phyloP scores from a whole-genome alignment of 2,113 vertebrate genomes.

The Ciconia boyciana region DNA sequence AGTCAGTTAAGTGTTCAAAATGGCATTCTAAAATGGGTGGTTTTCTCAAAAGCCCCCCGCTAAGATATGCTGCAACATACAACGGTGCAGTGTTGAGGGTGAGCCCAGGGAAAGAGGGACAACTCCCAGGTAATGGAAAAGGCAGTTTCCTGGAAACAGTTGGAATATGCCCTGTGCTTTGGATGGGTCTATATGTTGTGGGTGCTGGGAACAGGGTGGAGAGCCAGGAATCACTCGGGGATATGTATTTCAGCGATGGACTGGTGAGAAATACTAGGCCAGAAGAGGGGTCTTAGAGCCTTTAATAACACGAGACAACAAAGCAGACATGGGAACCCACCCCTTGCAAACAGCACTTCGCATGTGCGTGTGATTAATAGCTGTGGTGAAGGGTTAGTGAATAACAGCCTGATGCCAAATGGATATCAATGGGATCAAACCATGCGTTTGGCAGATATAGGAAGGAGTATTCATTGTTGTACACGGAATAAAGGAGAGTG shows the following conservation, averaged over 20 bases:
- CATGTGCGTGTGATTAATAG: conserved; percentile 18
- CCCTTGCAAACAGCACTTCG: neutral
- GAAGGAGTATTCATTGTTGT: conserved; percentile 31
- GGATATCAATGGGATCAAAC: conserved; percentile 43
- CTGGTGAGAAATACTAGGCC: neutral
- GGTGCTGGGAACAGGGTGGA: neutral
- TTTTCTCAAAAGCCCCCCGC: neutral
- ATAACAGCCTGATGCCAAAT: conserved; percentile 23
- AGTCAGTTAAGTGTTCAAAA: neutral
- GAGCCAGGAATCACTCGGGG: neutral
- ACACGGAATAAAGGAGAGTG: conserved; percentile 5
- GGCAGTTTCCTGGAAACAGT: neutral
- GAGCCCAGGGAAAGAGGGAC: neutral
- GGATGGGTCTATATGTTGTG: neutral
- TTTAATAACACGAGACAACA: neutral
- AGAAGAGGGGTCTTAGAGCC: neutral
- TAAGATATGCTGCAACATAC: neutral
- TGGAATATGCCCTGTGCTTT: neutral
- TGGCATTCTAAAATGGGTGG: neutral
- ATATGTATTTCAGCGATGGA: neutral
- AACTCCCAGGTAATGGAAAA: neutral
- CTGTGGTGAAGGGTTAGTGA: conserved; percentile 14
- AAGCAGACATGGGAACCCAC: neutral
- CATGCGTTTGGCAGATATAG: conserved; percentile 12
- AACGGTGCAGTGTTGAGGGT: neutral